Evolutionary conservation across 64 coral and sea anemone species (phyloP).

Genomic region (Porites lutea): DNA sequence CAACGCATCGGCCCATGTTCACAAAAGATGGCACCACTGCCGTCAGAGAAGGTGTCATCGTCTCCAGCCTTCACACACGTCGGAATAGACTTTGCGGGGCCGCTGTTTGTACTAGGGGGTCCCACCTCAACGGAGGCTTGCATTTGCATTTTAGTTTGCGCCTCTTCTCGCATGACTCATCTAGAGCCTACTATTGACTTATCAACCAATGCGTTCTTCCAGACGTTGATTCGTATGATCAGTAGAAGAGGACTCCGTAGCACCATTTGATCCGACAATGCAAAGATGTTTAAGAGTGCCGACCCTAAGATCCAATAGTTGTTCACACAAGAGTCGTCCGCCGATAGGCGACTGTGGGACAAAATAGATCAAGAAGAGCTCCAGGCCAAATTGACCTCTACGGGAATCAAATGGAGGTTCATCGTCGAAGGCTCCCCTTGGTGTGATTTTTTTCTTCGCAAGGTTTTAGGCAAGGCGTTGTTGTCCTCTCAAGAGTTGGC

Average conservation of each 20-base stretch:
- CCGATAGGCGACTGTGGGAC: not conserved
- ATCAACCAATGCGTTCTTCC: slow-evolving; percentile 44
- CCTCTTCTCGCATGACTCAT: slow-evolving; percentile 53
- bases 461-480: slow-evolving; percentile 9
- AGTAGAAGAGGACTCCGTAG: slow-evolving; percentile 51
- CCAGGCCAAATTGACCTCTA: not conserved
- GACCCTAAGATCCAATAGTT: slow-evolving; percentile 4
- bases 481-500: slow-evolving; percentile 25
- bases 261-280: slow-evolving; percentile 61
- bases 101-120: not conserved
- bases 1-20: not conserved
- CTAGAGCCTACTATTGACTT: slow-evolving; percentile 55
- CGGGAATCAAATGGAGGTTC: slow-evolving; percentile 50
- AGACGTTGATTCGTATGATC: slow-evolving; percentile 64
- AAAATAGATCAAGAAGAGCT: slow-evolving; percentile 19
- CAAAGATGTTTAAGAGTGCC: slow-evolving; percentile 42
- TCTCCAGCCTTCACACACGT: slow-evolving; percentile 20
- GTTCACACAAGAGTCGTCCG: not conserved
- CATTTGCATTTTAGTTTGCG: slow-evolving; percentile 59
- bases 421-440: slow-evolving; percentile 21
- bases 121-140: slow-evolving; percentile 34
- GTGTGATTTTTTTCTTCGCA: not conserved
- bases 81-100: slow-evolving; percentile 76
- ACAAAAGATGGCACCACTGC: slow-evolving; percentile 47
- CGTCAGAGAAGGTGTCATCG: slow-evolving; percentile 1